These are phyloP conservation scores for Tor tambroides DNA, from an alignment of 2,113 vertebrate genomes.

Conservation along the genomic window DNA sequence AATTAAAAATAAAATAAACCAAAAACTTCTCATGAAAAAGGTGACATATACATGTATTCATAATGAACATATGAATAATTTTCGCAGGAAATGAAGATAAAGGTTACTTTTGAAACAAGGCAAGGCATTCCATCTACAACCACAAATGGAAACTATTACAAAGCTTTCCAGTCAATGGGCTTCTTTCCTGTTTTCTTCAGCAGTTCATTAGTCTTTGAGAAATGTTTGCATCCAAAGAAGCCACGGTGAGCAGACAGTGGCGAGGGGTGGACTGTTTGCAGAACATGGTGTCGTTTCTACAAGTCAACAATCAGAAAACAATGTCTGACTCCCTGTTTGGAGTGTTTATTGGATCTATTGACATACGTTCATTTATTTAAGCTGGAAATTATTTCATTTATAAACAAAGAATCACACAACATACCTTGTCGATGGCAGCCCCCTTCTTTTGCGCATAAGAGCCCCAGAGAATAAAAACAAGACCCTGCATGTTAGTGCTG, in stretches of 20 bases:
- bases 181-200: slow-evolving; percentile 84
- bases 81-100: background rate
- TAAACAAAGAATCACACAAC: background rate
- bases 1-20: no score
- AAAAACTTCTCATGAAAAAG: no score
- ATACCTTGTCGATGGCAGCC: slow-evolving; percentile 86
- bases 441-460: slow-evolving; percentile 95
- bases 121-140: background rate
- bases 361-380: no score
- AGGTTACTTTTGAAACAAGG: background rate
- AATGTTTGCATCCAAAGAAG: slow-evolving; percentile 91
- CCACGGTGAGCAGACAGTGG: slow-evolving; percentile 89
- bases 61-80: background rate
- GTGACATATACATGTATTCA: no score
- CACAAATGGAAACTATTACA: slow-evolving; percentile 64
- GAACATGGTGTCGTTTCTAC: slow-evolving; percentile 90
- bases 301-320: slow-evolving; percentile 30
- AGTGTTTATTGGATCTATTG: background rate
- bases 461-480: slow-evolving; percentile 97
- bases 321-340: background rate
- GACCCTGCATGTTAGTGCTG: slow-evolving; percentile 79
- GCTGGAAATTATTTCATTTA: background rate
- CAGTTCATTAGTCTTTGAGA: slow-evolving; percentile 90
- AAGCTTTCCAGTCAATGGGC: slow-evolving; percentile 87
- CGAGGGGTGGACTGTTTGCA: slow-evolving; percentile 90